Conservation (phyloP, 2,888 invertebrate genomes). For the Callinectes sapidus region DNA sequence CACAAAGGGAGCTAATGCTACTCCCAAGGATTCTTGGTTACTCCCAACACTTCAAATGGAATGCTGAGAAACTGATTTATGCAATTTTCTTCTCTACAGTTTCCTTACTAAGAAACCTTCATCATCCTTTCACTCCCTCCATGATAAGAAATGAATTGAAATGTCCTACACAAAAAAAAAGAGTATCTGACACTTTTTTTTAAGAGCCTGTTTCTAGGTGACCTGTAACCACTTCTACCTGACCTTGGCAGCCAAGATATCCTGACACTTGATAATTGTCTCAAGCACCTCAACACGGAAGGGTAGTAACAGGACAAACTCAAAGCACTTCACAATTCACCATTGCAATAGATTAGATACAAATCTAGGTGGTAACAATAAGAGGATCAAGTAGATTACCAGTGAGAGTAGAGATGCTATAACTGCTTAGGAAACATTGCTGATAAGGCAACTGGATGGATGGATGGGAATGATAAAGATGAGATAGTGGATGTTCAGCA, state of each 20-base stretch:
- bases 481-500: not conserved
- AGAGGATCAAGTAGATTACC: not conserved
- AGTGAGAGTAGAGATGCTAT: not conserved
- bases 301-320: not conserved
- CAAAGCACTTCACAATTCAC: not conserved
- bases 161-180: not conserved
- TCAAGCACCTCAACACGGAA: not conserved
- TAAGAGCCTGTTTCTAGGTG: not conserved
- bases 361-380: not conserved
- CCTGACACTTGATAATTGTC: not conserved
- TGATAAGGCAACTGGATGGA: conserved; percentile 29
- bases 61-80: not conserved
- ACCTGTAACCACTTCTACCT: not conserved
- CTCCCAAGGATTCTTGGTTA: too few relatives aligned
- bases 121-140: not conserved
- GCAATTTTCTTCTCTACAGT: not conserved
- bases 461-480: conserved; percentile 15
- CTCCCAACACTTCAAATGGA: too few relatives aligned
- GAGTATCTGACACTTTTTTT: not conserved
- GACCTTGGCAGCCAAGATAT: not conserved
- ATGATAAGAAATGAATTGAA: not conserved
- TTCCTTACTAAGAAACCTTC: not conserved
- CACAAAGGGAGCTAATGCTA: too few relatives aligned
- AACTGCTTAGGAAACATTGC: not conserved
- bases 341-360: not conserved